Base-by-base conservation (phyloP, 2,888 invertebrate genomes). In the Boloria selene region DNA sequence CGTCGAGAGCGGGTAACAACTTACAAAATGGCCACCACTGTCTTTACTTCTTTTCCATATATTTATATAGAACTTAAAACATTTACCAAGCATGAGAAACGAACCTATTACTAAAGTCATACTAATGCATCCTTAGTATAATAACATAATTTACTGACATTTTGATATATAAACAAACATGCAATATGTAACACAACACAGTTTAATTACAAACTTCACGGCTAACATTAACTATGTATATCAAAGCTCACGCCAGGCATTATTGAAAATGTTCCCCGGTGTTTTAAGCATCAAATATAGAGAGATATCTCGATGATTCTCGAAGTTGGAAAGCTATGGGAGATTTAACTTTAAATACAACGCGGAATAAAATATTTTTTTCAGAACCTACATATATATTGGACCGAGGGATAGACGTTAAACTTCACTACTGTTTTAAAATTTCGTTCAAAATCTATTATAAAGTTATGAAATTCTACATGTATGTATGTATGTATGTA, bases 181-280 rank as follows among this genome's bases (percentile, higher is more conserved):
- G 13, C 31, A 50, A 50, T 3, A 50, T 50, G 50, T 50, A 50
- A 50, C 4, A 50, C 13, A 18, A 50, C 13, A 18, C 17, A 50
- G 17, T 50, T 50, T 50, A 49, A 50, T 50, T 18, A 18, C 13
- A 50, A 22, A 50, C 31, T 7, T 38, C 31, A 38, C 31, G 31
- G 31, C 31, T 50, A 4, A 13, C 13, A 50, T 13, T 13, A 17
- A 44, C 44, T n/a, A 22, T 44, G 42, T 22, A 13, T 56, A 56
- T 22, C 2, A 45, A 56, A 45, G 44, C 14, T 22, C 13, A 26
- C 45, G 13, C 13, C 4, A 45, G 45, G 22, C 44, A 22, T 45
- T 45, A 45, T 56, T 45, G 56, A 45, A 56, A 45, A 45, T 22
- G n/a, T 56, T 16, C 44, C 45, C 56, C 44, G 56, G n/a, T 56